Percentiles rank a stretch among this genome's conserved stretches.
These are phyloP conservation scores for Enchytraeus crypticus DNA, from an alignment of 2,888 invertebrate species.

Conservation along the genomic window DNA sequence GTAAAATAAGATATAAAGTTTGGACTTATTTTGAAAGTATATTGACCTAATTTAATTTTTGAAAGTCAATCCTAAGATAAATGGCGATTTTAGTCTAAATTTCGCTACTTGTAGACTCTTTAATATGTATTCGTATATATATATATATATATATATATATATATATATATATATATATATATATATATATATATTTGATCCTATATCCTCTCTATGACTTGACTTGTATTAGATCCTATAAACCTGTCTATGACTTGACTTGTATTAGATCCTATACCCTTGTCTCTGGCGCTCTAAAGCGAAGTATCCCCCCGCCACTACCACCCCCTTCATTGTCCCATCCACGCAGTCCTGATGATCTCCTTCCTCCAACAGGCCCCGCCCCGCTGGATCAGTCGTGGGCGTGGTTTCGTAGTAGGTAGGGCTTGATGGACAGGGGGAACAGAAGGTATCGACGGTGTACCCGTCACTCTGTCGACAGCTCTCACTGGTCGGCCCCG, in stretches of 20 bases:
- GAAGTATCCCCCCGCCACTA: neutral
- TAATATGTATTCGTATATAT: neutral
- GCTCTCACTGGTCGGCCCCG: too few species aligned
- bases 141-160: neutral
- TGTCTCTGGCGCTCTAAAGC: neutral
- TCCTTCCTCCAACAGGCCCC: neutral
- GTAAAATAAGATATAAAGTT: too few species aligned
- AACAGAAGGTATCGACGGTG: neutral
- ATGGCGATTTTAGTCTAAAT: too few species aligned
- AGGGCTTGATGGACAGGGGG: neutral
- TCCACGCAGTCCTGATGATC: neutral
- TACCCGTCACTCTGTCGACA: neutral
- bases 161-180: constrained; percentile 3
- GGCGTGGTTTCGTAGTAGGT: neutral
- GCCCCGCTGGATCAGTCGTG: neutral
- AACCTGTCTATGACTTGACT: too few species aligned
- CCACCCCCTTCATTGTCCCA: neutral
- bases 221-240: neutral
- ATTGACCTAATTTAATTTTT: too few species aligned
- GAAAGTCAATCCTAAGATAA: too few species aligned
- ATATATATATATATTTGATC: neutral
- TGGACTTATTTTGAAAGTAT: too few species aligned
- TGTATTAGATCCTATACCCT: too few species aligned
- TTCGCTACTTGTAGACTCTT: neutral
- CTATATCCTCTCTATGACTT: neutral